Percentiles rank a stretch among this genome's conserved stretches.
Conservation (phyloP, 2,797 vertebrate species). For the Karalla daura region DNA sequence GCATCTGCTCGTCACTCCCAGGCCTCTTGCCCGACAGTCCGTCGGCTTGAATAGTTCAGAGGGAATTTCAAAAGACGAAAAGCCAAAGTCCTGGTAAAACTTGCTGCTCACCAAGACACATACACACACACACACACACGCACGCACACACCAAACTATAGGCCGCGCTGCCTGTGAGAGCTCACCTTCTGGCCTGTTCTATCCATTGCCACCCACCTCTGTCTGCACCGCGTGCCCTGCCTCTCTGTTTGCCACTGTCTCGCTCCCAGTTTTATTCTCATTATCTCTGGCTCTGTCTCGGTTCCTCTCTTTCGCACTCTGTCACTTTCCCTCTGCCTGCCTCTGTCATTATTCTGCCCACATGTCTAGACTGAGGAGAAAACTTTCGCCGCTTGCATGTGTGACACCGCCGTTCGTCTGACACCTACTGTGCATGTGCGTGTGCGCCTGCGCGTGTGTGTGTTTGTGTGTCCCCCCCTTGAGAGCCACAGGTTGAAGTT, state of each 20-base stretch:
- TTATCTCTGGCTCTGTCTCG: conserved; percentile 56
- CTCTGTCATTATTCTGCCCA: conserved; percentile 79
- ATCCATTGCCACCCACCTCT: conserved; percentile 47
- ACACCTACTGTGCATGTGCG: background rate
- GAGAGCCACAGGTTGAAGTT: conserved; percentile 39
- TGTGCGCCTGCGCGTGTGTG: background rate
- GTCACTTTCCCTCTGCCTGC: conserved; percentile 60
- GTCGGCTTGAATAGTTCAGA: background rate
- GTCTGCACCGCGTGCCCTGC: conserved; percentile 29
- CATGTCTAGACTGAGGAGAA: conserved; percentile 81
- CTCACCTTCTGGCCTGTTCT: conserved; percentile 31
- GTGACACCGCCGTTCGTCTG: conserved; percentile 16
- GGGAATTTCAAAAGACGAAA: background rate
- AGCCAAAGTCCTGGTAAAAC: background rate
- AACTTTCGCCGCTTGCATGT: conserved; percentile 44
- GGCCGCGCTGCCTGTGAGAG: conserved; percentile 26
- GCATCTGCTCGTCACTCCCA: background rate
- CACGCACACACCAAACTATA: background rate
- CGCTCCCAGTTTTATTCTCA: conserved; percentile 47
- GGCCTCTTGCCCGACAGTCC: background rate
- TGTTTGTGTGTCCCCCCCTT: conserved; percentile 24
- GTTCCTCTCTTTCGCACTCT: conserved; percentile 46
- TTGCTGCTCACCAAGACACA: background rate
- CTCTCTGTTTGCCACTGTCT: conserved; percentile 36
- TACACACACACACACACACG: background rate